Evolutionary conservation across 2,888 invertebrate genomes (phyloP).

Genomic region (Cyclophora albipunctata): DNA sequence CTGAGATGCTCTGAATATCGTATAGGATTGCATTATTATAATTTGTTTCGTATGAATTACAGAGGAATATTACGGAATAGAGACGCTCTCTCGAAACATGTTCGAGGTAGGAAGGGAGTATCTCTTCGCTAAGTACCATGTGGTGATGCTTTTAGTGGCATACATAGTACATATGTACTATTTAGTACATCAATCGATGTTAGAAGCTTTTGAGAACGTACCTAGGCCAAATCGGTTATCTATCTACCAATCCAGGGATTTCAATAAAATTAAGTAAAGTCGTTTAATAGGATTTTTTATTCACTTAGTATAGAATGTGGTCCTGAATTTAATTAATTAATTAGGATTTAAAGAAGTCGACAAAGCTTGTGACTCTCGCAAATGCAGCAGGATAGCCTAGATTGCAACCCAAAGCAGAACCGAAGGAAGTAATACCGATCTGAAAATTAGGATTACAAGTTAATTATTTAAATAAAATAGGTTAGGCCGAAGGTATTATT

Average conservation of each 20-base stretch:
- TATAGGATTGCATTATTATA: slow-evolving; percentile 18
- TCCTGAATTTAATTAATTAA: too few relatives aligned
- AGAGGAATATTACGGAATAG: slow-evolving; percentile 32
- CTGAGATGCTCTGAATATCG: slow-evolving; percentile 3
- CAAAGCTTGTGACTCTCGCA: slow-evolving; percentile 36
- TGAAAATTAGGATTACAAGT: slow-evolving; percentile 10
- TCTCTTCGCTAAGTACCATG: slow-evolving; percentile 29
- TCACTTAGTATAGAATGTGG: background rate
- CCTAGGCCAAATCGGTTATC: too few relatives aligned
- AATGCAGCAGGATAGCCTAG: slow-evolving; percentile 38
- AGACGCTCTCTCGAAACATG: slow-evolving; percentile 16
- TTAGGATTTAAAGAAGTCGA: slow-evolving; percentile 34
- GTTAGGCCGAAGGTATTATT: background rate
- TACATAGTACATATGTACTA: slow-evolving; percentile 17
- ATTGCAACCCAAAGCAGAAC: slow-evolving; percentile 31
- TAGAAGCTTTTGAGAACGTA: too few relatives aligned
- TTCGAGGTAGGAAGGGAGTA: background rate
- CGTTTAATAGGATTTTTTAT: too few relatives aligned
- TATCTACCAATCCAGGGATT: too few relatives aligned
- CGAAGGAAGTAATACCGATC: slow-evolving; percentile 37
- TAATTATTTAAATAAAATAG: background rate
- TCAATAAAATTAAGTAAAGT: too few relatives aligned
- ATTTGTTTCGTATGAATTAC: slow-evolving; percentile 23
- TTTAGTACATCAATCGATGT: too few relatives aligned
- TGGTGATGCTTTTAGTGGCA: slow-evolving; percentile 32